Evolutionary conservation across 1,140 invertebrate genomes (phyloP).

Genomic region (Panagrolaimus sp.): DNA sequence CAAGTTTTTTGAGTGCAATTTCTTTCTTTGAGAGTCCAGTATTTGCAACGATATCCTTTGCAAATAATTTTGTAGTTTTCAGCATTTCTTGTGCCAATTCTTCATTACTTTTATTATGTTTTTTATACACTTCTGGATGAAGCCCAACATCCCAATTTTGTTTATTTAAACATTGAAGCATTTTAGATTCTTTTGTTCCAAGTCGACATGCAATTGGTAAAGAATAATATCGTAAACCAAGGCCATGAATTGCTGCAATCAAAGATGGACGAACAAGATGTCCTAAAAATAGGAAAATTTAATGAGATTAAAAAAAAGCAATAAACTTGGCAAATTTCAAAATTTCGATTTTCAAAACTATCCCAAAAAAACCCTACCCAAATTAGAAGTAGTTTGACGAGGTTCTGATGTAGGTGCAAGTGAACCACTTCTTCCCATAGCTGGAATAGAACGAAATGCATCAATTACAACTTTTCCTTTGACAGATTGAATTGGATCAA

Average conservation of each 20-base stretch:
- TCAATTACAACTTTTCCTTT: conserved; percentile 66
- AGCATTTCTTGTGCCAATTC: conserved; percentile 25
- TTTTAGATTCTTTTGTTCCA: conserved; percentile 17
- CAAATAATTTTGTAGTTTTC: conserved; percentile 30
- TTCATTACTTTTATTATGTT: conserved; percentile 19
- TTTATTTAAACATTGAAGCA: conserved; percentile 31
- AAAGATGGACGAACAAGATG: conserved; percentile 18
- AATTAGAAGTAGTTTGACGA: conserved; percentile 28
- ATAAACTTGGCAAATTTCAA: no score
- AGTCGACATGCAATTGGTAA: conserved; percentile 24
- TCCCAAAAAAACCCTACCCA: conserved; percentile 3
- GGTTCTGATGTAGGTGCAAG: conserved; percentile 23
- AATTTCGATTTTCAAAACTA: no score
- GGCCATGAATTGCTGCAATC: conserved; percentile 24
- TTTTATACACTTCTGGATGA: neutral
- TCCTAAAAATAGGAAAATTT: conserved; percentile 13
- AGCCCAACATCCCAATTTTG: conserved; percentile 21
- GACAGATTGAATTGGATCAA: conserved; percentile 97
- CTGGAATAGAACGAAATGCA: conserved; percentile 22
- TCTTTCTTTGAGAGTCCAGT: conserved; percentile 21
- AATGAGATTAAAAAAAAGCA: no score
- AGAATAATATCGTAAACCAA: conserved; percentile 23
- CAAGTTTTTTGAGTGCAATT: conserved; percentile 19
- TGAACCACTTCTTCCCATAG: no score
- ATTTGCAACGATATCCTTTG: conserved; percentile 20